Conservation (phyloP, 2,113 vertebrate genomes). For the Brachirus orientalis region DNA sequence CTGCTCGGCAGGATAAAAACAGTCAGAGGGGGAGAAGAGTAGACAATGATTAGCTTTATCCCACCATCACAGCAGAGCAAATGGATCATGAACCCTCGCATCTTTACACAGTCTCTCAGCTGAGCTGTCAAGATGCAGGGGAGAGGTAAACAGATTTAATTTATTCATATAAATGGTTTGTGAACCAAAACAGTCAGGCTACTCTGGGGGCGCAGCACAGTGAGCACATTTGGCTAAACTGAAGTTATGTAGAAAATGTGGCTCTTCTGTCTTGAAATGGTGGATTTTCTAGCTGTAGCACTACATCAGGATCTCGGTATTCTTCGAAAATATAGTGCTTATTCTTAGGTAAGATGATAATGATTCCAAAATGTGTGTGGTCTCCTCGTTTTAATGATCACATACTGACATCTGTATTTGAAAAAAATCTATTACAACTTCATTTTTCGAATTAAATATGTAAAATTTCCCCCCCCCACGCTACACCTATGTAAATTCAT, state of each 20-base stretch:
- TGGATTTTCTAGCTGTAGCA: too few species aligned
- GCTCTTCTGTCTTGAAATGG: not conserved
- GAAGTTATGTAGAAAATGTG: constrained; percentile 10
- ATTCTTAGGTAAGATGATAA: too few species aligned
- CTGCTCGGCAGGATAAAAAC: constrained; percentile 61
- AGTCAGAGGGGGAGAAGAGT: constrained; percentile 44
- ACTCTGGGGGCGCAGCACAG: constrained; percentile 28
- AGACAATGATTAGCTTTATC: constrained; percentile 76
- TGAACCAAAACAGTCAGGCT: constrained; percentile 62
- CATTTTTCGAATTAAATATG: too few species aligned
- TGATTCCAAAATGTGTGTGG: too few species aligned
- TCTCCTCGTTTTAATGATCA: too few species aligned
- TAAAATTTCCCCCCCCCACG: too few species aligned
- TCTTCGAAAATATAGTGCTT: not conserved
- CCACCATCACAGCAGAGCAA: constrained; percentile 72
- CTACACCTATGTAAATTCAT: too few species aligned
- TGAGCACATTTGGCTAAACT: not conserved
- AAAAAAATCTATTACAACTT: too few species aligned
- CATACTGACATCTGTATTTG: too few species aligned
- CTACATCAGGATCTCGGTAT: not conserved
- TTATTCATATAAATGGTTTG: constrained; percentile 67
- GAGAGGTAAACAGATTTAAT: constrained; percentile 71
- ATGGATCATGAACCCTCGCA: constrained; percentile 62
- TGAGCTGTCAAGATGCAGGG: constrained; percentile 54
- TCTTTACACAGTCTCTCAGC: constrained; percentile 62